phyloP scores from a whole-genome alignment of 1,140 invertebrate species.

The Rhysida immarginata region DNA sequence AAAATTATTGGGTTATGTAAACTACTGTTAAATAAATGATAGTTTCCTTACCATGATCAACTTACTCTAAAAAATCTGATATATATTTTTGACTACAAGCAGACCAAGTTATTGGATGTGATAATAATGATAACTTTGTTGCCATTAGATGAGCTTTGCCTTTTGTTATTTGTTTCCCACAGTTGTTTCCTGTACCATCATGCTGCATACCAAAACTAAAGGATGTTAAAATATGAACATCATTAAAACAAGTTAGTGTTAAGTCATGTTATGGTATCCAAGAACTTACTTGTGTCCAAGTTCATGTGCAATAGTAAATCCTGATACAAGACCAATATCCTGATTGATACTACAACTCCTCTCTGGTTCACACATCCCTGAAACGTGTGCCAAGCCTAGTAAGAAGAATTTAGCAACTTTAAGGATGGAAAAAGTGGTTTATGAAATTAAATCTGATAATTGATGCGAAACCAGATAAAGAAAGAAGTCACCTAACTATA shows the following conservation, averaged over 20 bases:
- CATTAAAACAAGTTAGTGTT: background rate
- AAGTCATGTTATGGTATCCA: background rate
- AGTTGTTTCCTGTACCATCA: conserved; percentile 19
- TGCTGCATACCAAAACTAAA: conserved; percentile 21
- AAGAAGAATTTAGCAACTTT: no score
- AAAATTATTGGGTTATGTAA: no score
- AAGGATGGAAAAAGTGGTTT: no score
- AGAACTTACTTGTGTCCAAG: conserved; percentile 20
- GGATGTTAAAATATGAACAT: conserved; percentile 1
- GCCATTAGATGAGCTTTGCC: conserved; percentile 18
- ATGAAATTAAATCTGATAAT: no score
- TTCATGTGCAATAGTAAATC: conserved; percentile 21
- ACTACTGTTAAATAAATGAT: no score
- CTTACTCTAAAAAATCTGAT: conserved; percentile 18
- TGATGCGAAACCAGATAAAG: no score
- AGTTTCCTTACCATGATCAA: no score
- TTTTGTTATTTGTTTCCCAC: conserved; percentile 1
- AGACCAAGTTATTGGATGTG: conserved; percentile 18
- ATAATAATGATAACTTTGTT: conserved; percentile 10
- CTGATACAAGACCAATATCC: conserved; percentile 19
- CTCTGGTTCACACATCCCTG: conserved; percentile 18
- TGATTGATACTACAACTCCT: conserved; percentile 17
- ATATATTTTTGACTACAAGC: conserved; percentile 17
- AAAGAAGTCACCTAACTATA: no score
- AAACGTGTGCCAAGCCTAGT: conserved; percentile 16